Evolutionary conservation across 2,113 vertebrate genomes (phyloP).

Genomic region (Scytalopus superciliaris): DNA sequence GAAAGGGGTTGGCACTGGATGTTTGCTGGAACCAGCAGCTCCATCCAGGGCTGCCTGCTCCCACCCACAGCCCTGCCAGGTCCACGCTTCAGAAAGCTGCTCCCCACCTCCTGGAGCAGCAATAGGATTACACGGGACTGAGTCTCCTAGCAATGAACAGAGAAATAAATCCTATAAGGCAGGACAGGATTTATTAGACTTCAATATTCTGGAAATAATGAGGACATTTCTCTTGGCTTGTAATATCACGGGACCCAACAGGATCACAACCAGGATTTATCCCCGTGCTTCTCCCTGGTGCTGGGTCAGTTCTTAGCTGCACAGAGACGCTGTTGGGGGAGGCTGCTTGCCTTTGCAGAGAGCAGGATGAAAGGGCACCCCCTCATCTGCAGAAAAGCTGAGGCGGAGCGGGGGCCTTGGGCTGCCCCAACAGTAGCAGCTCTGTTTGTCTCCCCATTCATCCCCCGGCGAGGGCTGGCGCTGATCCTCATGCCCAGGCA

Average conservation of each 20-base stretch:
- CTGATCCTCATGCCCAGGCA: background rate
- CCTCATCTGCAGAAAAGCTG: background rate
- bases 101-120: background rate
- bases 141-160: slow-evolving; percentile 41
- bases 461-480: background rate
- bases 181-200: slow-evolving; percentile 61
- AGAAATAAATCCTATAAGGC: slow-evolving; percentile 65
- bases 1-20: background rate
- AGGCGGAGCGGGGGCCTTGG: fast-evolving
- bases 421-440: background rate
- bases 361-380: background rate
- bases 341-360: background rate
- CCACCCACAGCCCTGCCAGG: background rate
- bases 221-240: slow-evolving; percentile 54
- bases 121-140: slow-evolving; percentile 61
- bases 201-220: slow-evolving; percentile 66
- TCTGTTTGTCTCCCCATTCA: slow-evolving; percentile 33
- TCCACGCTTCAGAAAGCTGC: background rate
- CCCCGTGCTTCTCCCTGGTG: background rate
- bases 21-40: background rate
- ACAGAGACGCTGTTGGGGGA: background rate
- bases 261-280: slow-evolving; percentile 50
- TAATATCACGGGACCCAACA: slow-evolving; percentile 41
- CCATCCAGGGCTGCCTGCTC: fast-evolving
- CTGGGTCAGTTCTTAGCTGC: background rate